Conservation (phyloP, 2,888 invertebrate genomes). For the Carterocephalus palaemon region DNA sequence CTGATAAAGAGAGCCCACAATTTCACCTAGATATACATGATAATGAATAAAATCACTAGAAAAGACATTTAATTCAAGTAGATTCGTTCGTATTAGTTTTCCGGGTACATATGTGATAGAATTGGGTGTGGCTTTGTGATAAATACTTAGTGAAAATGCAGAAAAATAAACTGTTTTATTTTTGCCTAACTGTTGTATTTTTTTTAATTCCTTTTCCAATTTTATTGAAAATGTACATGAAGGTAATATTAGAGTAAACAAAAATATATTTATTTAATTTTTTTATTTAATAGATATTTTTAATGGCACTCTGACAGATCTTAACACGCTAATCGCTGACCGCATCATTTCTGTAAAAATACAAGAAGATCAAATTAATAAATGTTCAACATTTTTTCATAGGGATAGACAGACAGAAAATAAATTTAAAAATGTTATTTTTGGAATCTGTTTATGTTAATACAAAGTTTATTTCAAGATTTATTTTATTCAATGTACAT, state of each 20-base stretch:
- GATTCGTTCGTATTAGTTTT: neutral
- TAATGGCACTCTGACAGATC: slow-evolving; percentile 11
- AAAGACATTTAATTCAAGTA: neutral
- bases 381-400: no score
- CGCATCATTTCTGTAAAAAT: slow-evolving; percentile 3
- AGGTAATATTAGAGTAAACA: neutral
- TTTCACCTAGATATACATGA: neutral
- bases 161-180: slow-evolving; percentile 20
- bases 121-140: slow-evolving; percentile 28
- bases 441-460: no score
- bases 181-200: slow-evolving; percentile 5
- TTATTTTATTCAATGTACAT: no score
- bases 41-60: slow-evolving; percentile 2
- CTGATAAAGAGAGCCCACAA: no score
- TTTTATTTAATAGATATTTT: slow-evolving; percentile 1
- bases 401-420: no score
- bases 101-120: slow-evolving; percentile 22
- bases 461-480: no score
- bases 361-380: no score
- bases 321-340: neutral
- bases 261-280: neutral
- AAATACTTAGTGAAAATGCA: slow-evolving; percentile 21
- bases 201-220: no score
- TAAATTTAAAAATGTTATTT: no score
- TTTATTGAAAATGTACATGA: no score